A percentile compares a stretch with the other conserved stretches of the same genome.
phyloP scores from a whole-genome alignment of 2,888 invertebrate species.

The Papilio protenor region DNA sequence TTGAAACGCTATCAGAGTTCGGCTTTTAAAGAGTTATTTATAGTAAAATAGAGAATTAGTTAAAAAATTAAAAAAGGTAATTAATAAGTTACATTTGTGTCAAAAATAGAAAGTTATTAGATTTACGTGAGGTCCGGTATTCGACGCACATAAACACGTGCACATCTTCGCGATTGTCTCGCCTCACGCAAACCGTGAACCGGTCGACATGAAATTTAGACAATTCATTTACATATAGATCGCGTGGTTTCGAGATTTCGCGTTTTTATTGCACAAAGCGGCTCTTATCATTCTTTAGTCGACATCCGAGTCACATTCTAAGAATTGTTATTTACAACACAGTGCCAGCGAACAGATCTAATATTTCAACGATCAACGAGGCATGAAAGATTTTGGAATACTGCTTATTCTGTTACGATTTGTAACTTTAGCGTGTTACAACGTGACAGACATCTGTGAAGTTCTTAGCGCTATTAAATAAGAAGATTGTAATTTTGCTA shows the following conservation, averaged over 20 bases:
- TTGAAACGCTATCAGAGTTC: background rate
- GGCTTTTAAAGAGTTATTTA: background rate
- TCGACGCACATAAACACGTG: constrained; percentile 58
- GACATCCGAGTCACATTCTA: constrained; percentile 12
- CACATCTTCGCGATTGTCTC: constrained; percentile 50
- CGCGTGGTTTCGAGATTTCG: constrained; percentile 12
- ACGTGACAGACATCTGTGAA: constrained; percentile 3
- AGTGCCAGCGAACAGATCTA: constrained; percentile 30
- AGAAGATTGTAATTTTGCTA: background rate
- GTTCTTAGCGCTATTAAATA: background rate
- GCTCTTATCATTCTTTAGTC: background rate
- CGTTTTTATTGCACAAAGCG: constrained; percentile 7
- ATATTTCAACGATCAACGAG: constrained; percentile 33
- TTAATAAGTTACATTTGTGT: constrained; percentile 38
- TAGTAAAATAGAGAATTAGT: background rate
- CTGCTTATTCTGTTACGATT: constrained; percentile 24
- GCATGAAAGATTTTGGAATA: constrained; percentile 28
- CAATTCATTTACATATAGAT: constrained; percentile 8
- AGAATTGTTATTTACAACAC: constrained; percentile 32
- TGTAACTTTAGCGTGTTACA: constrained; percentile 16
- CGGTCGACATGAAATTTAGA: constrained; percentile 12
- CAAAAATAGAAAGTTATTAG: constrained; percentile 69
- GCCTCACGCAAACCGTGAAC: constrained; percentile 50
- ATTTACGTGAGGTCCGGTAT: constrained; percentile 57
- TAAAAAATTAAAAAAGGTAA: background rate